These are phyloP conservation scores for Radopholus similis DNA, from an alignment of 1,140 invertebrate species.

Conservation along the genomic window DNA sequence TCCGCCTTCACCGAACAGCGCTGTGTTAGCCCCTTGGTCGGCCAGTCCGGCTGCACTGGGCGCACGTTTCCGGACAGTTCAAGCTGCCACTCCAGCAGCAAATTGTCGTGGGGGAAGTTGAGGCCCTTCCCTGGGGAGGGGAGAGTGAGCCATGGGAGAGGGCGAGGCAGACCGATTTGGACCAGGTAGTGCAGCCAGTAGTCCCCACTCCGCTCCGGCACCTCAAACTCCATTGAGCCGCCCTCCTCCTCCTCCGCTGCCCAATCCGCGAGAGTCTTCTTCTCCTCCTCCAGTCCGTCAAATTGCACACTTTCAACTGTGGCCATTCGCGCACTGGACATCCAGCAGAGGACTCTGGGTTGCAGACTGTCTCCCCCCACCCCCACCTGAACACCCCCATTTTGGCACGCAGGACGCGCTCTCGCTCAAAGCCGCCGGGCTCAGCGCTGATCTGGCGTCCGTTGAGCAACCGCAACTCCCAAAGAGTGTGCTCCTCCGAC, in stretches of 20 bases:
- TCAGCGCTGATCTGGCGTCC: not conserved
- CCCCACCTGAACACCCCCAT: not conserved
- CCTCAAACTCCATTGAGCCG: not conserved
- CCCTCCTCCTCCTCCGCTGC: not conserved
- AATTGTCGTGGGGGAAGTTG: not conserved
- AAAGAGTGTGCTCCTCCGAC: not conserved
- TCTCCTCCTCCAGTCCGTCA: not conserved
- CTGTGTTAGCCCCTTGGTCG: not conserved
- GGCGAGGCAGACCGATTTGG: constrained; percentile 1
- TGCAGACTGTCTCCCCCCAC: too few relatives aligned
- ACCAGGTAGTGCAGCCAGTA: constrained; percentile 10
- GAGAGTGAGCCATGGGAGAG: not conserved
- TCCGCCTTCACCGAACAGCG: not conserved
- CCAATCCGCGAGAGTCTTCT: not conserved
- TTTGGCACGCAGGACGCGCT: not conserved
- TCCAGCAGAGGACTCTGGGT: too few relatives aligned
- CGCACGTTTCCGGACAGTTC: not conserved
- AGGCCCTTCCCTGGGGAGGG: not conserved
- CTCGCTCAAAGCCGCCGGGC: not conserved
- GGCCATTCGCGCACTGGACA: too few relatives aligned
- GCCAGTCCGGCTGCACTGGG: not conserved
- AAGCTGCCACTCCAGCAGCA: not conserved
- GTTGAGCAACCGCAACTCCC: not conserved
- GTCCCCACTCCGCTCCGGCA: not conserved
- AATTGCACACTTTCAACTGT: not conserved